Conservation (phyloP, 1,140 invertebrate genomes). For the Adoxophyes honmai region DNA sequence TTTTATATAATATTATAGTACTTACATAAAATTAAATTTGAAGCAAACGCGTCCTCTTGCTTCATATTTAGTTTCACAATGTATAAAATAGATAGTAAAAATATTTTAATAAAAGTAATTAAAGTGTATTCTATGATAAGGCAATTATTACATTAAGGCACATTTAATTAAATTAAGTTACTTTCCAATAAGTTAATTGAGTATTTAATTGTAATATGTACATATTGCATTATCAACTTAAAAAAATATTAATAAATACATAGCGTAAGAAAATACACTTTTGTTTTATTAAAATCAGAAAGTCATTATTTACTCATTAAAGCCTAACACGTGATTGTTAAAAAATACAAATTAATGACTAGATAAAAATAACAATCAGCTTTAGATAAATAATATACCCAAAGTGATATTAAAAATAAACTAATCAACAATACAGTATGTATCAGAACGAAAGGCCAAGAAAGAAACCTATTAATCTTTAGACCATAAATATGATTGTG, state of each 20-base stretch:
- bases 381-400: too few relatives aligned
- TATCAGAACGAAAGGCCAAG: too few relatives aligned
- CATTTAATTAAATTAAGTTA: background rate
- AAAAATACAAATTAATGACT: too few relatives aligned
- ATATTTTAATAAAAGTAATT: conserved; percentile 14
- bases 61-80: conserved; percentile 39
- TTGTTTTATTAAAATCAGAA: background rate
- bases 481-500: too few relatives aligned
- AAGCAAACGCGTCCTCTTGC: conserved; percentile 69
- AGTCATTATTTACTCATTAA: too few relatives aligned
- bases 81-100: conserved; percentile 12
- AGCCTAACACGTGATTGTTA: too few relatives aligned
- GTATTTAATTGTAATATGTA: conserved; percentile 36
- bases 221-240: conserved; percentile 32
- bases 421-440: too few relatives aligned
- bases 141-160: background rate
- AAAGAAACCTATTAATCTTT: too few relatives aligned
- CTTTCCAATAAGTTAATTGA: background rate
- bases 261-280: background rate
- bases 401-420: too few relatives aligned
- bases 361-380: too few relatives aligned
- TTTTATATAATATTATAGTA: background rate
- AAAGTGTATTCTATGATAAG: conserved; percentile 6
- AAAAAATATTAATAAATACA: conserved; percentile 16
- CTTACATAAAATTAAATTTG: conserved; percentile 34